A percentile compares a stretch with the other conserved stretches of the same genome.
Evolutionary conservation across 2,797 vertebrate species (phyloP).

Genomic region (Sparidentex hasta): DNA sequence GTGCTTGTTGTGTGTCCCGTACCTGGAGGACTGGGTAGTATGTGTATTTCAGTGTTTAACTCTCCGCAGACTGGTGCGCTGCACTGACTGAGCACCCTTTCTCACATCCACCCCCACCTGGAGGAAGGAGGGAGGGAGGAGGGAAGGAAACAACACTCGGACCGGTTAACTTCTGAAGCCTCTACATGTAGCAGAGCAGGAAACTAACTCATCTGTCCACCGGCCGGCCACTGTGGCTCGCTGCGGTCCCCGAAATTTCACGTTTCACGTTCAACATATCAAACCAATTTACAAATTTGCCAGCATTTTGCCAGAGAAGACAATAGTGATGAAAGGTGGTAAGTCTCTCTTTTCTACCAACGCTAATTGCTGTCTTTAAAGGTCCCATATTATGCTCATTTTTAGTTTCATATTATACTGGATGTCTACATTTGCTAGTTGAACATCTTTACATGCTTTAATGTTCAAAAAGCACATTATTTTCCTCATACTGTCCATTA

Average conservation of each 20-base stretch:
- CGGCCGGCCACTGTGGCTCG: constrained; percentile 23
- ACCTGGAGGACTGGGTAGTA: constrained; percentile 82
- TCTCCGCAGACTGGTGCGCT: constrained; percentile 94
- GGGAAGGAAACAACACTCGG: constrained; percentile 76
- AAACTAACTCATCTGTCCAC: constrained; percentile 53
- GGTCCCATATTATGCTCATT: no score
- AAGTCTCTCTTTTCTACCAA: not conserved
- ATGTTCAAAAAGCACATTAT: no score
- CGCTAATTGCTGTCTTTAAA: not conserved
- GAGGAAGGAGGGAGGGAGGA: constrained; percentile 77
- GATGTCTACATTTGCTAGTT: no score
- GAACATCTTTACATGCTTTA: no score
- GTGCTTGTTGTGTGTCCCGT: constrained; percentile 76
- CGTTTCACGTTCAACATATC: not conserved
- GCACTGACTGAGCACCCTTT: constrained; percentile 94
- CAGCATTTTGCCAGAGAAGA: not conserved
- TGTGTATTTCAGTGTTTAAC: constrained; percentile 92
- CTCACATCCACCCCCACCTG: constrained; percentile 92
- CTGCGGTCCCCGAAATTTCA: constrained; percentile 14
- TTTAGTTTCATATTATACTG: no score
- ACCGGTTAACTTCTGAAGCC: constrained; percentile 68
- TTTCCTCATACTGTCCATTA: no score
- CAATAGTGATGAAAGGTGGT: not conserved
- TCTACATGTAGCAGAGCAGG: constrained; percentile 53
- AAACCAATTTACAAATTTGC: not conserved